Base-by-base conservation (phyloP, 2,113 vertebrate species). In the Chionomys nivalis region DNA sequence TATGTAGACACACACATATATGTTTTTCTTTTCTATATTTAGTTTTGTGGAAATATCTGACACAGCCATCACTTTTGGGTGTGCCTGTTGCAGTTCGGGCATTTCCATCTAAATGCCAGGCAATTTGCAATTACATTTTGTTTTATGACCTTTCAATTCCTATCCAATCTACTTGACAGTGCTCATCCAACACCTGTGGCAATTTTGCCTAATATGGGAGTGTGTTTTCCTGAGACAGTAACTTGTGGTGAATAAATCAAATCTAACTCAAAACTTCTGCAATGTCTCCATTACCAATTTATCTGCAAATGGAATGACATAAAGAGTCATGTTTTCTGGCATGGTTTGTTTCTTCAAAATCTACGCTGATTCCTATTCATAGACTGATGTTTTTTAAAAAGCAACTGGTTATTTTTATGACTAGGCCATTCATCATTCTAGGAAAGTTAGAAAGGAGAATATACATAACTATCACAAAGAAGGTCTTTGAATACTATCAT, bases 161-260 rank as follows among this genome's bases (percentile, higher is more conserved):
- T 91, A 75, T 90, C 87, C 70, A 89, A 85, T 96, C 91, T 82
- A 72, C 85, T 73, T 96, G 97, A 98, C 97, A 97, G 95, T 81
- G 87, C 91, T 97, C 97, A 95, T 97, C 93, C n/a, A 78, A 96
- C 96, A 97, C 97, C 96, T 96, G 94, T 5, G 81, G 93, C 92
- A 96, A 97, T 97, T 97, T 97, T 93, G 68, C 58, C 76, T 87
- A 89, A 91, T 76, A 89, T 7, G n/a, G 90, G 63, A 94, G 14
- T 44, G 70, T 68, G 83, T 88, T 96, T 97, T 93, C 65, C 89
- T 91, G 89, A 96, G 91, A 97, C 70, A 95, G 73, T 86, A 78
- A 91, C 73, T 87, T 91, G 77, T 52, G 68, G 76, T 82, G 75
- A 95, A 96, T 97, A 97, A 96, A 97, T 97, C 91, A 97, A 91